Conservation (phyloP, 23 tunicate genomes). For the Ciona savignyi region DNA sequence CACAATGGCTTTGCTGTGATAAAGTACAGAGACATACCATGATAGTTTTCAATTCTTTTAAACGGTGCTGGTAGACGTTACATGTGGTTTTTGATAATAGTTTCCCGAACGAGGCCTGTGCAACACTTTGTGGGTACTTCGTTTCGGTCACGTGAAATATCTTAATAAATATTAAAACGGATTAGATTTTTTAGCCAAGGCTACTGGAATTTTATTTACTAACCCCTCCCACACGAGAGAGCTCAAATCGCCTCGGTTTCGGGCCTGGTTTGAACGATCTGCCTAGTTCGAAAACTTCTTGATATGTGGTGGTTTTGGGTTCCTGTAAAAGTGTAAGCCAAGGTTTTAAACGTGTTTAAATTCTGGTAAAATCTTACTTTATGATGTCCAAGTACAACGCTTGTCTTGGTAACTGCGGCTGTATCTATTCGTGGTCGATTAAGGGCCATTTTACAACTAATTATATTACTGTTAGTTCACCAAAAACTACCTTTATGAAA, state of each 20-base stretch:
- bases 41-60: conserved; percentile 23
- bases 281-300: conserved; percentile 23
- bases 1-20: not conserved
- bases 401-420: conserved; percentile 21
- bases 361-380: conserved; percentile 14
- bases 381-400: conserved; percentile 48
- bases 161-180: conserved; percentile 6
- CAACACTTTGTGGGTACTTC: conserved; percentile 41
- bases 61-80: conserved; percentile 24
- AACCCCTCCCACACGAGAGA: not conserved
- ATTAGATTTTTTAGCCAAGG: not conserved
- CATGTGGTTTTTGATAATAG: conserved; percentile 11
- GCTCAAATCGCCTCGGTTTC: conserved; percentile 18
- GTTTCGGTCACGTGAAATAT: conserved; percentile 47
- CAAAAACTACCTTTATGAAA: too few species aligned
- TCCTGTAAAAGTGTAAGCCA: conserved; percentile 6
- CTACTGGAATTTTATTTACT: too few species aligned
- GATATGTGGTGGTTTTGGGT: conserved; percentile 41
- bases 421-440: conserved; percentile 29
- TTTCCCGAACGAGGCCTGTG: conserved; percentile 53
- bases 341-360: not conserved
- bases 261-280: conserved; percentile 3
- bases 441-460: conserved; percentile 22
- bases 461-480: too few species aligned
- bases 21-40: conserved; percentile 24